These are phyloP conservation scores for Idaea straminata DNA, from an alignment of 2,888 invertebrate species.

Conservation along the genomic window DNA sequence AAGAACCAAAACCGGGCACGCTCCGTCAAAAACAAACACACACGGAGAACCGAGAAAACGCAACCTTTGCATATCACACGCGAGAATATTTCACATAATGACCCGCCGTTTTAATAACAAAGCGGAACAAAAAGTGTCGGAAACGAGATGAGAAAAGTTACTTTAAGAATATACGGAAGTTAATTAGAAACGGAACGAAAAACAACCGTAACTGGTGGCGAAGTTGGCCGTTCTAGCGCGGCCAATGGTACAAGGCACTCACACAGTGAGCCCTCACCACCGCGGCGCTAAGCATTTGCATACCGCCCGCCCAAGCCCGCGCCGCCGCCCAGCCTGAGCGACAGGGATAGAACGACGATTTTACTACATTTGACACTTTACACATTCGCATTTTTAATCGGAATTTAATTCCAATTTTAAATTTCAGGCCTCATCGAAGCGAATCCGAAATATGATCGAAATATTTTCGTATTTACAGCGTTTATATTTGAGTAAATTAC, in stretches of 20 bases:
- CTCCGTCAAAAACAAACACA: constrained; percentile 60
- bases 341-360: constrained; percentile 66
- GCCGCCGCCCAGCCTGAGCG: constrained; percentile 76
- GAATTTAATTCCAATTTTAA: constrained; percentile 19
- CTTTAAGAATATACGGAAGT: constrained; percentile 79
- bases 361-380: constrained; percentile 54
- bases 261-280: constrained; percentile 69
- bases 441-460: constrained; percentile 22
- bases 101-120: constrained; percentile 55
- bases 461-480: constrained; percentile 13
- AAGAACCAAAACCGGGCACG: constrained; percentile 49
- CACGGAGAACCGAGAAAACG: constrained; percentile 48
- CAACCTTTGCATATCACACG: constrained; percentile 67
- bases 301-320: constrained; percentile 80
- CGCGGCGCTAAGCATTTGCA: constrained; percentile 76
- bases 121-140: constrained; percentile 56
- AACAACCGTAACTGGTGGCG: constrained; percentile 81
- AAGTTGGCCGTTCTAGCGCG: constrained; percentile 80
- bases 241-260: constrained; percentile 77
- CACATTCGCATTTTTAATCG: constrained; percentile 33
- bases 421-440: constrained; percentile 22
- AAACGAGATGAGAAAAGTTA: constrained; percentile 78
- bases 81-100: constrained; percentile 68
- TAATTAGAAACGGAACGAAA: constrained; percentile 80
- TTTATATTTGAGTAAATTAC: constrained; percentile 44